Percentiles rank a stretch among this genome's conserved stretches.
Conservation (phyloP, 2,888 invertebrate genomes). For the Labia minor region DNA sequence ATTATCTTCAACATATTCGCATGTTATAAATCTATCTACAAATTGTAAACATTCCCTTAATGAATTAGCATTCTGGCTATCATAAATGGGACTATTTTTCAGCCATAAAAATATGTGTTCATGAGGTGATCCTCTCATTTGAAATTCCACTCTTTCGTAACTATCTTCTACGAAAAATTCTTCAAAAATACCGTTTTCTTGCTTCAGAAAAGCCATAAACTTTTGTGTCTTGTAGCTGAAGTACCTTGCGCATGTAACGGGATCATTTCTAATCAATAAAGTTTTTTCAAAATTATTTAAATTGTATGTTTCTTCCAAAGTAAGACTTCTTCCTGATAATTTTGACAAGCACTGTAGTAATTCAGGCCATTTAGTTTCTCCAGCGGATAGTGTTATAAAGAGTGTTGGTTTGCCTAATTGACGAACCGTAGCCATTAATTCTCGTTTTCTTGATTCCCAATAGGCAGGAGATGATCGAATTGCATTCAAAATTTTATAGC, state of each 20-base stretch:
- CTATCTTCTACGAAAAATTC: conserved; percentile 24
- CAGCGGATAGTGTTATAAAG: conserved; percentile 7
- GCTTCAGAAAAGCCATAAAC: conserved; percentile 19
- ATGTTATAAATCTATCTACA: no score
- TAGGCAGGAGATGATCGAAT: conserved; percentile 26
- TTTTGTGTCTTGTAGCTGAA: conserved; percentile 24
- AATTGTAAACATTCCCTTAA: conserved; percentile 24
- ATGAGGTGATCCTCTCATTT: no score
- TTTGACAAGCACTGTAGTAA: conserved; percentile 22
- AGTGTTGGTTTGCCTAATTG: conserved; percentile 25
- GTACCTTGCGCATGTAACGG: no score
- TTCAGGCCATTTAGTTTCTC: conserved; percentile 26
- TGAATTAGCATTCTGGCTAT: conserved; percentile 14
- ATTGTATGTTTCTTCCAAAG: no score
- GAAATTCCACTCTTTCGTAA: no score
- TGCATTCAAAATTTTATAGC: conserved; percentile 21
- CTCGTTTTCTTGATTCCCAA: conserved; percentile 29
- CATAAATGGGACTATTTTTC: no score
- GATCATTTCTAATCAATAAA: no score
- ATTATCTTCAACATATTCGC: no score
- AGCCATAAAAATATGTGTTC: no score
- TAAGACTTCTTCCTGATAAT: no score
- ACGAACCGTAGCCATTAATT: conserved; percentile 27
- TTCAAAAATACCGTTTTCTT: conserved; percentile 22
- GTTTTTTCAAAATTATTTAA: no score